These are phyloP conservation scores for Halocaridina rubra DNA, from an alignment of 2,888 invertebrate species.

Conservation along the genomic window DNA sequence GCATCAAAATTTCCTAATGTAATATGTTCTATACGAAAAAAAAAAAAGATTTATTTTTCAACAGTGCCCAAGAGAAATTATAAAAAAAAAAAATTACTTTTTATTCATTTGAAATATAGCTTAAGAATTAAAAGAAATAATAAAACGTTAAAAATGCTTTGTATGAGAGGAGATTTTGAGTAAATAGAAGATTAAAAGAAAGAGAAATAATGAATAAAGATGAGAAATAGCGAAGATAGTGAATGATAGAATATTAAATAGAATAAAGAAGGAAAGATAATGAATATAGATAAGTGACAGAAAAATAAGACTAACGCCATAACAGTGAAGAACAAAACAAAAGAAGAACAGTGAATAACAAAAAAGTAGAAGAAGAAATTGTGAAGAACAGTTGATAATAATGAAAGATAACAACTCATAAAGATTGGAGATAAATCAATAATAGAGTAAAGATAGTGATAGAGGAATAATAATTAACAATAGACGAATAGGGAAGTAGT, in stretches of 20 bases:
- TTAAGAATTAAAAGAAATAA: background rate
- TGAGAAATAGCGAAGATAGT: background rate
- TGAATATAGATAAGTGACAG: too few species aligned
- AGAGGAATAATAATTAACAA: background rate
- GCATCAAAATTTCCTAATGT: too few species aligned
- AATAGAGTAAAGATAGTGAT: background rate
- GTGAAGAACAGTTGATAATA: background rate
- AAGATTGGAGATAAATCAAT: background rate
- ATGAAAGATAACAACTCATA: background rate
- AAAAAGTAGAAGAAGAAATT: background rate
- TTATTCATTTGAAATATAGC: background rate
- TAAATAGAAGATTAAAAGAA: background rate
- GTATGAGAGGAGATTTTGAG: too few species aligned
- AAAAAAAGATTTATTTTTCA: too few species aligned
- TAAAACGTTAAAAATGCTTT: background rate
- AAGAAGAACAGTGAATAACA: background rate
- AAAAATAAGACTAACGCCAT: background rate
- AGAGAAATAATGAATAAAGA: background rate
- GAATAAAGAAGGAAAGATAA: background rate
- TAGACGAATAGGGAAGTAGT: too few species aligned
- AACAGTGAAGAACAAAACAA: background rate
- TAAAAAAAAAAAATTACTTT: too few species aligned
- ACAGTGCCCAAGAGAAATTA: too few species aligned
- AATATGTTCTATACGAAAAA: too few species aligned
- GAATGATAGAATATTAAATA: background rate